phyloP scores from a whole-genome alignment of 2,888 invertebrate species.

The Athalia circularis region DNA sequence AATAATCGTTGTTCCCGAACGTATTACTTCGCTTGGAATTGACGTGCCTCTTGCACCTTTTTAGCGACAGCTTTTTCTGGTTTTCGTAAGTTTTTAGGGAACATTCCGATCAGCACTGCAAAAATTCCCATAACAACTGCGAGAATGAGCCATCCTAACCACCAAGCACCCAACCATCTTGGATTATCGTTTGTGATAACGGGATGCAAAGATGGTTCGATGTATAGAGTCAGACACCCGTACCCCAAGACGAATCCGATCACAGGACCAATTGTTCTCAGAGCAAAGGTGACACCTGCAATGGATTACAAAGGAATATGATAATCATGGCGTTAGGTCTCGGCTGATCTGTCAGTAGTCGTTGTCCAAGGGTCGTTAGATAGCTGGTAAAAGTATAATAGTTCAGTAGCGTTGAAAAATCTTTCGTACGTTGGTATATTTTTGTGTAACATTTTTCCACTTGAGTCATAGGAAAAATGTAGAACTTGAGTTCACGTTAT shows the following conservation, averaged over 20 bases:
- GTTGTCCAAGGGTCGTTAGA: no score
- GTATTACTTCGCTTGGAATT: constrained; percentile 15
- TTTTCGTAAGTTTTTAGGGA: constrained; percentile 78
- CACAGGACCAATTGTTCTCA: constrained; percentile 77
- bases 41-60: constrained; percentile 49
- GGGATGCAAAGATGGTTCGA: constrained; percentile 79
- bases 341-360: not conserved
- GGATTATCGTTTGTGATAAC: constrained; percentile 79
- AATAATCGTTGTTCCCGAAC: not conserved
- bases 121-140: constrained; percentile 78
- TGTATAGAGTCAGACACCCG: constrained; percentile 76
- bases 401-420: no score
- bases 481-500: no score
- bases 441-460: no score
- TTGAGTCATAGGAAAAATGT: no score
- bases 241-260: constrained; percentile 79
- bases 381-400: no score
- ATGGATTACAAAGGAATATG: constrained; percentile 48
- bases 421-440: no score
- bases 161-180: constrained; percentile 86
- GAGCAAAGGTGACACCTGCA: constrained; percentile 75
- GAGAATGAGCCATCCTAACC: constrained; percentile 81
- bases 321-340: not conserved
- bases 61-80: constrained; percentile 58
- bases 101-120: constrained; percentile 80